Base-by-base conservation (phyloP, 2,888 invertebrate genomes). In the Fissipunctia ypsillon region DNA sequence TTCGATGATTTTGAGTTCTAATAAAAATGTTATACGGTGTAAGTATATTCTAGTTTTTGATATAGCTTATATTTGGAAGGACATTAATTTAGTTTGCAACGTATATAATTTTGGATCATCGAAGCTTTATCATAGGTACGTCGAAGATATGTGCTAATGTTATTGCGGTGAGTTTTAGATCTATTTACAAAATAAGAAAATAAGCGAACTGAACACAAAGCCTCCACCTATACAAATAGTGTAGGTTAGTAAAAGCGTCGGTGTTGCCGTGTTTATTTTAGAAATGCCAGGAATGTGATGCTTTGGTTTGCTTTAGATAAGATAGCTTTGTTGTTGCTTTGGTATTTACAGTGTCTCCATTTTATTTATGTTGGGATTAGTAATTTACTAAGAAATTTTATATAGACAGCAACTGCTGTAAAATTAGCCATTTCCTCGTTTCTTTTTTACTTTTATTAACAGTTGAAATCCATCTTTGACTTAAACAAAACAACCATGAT, bases 201-300 rank as follows among this genome's bases (percentile, higher is more conserved):
- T 10, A 84, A 83, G 83, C 83, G 19, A 78, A 84, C 22, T 50
- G 1, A 81, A 69, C 48, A 66, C 38, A 69, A 16, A 73, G 38
- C 84, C 84, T 61, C 65, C 56, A 71, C 70, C 76, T 12, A 72
- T 31, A 76, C 73, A 57, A 16, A 65, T 22, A 67, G 59, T 66
- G 74, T 64, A 31, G 69, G 70, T 68, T 80, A 71, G 77, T 84
- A 69, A 50, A 78, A 85, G 84, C 81, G 73, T 78, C 41, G 68
- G 86, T 57, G 72, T 72, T 66, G 81, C 80, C 31, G 84, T 81
- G 81, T 80, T 64, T 35, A 31, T 69, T 74, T 48, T n/a, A 61
- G 16, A 48, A 50, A 78, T 78, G 52, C 68, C 63, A 73, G 52
- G 67, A 67, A 38, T 59, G 66, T 35, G 45, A 69, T 80, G 59